Evolutionary conservation across 1,140 invertebrate species (phyloP), one percentile per base, ranked within the genome.

Genomic region (Oreohelix idahoensis): DNA sequence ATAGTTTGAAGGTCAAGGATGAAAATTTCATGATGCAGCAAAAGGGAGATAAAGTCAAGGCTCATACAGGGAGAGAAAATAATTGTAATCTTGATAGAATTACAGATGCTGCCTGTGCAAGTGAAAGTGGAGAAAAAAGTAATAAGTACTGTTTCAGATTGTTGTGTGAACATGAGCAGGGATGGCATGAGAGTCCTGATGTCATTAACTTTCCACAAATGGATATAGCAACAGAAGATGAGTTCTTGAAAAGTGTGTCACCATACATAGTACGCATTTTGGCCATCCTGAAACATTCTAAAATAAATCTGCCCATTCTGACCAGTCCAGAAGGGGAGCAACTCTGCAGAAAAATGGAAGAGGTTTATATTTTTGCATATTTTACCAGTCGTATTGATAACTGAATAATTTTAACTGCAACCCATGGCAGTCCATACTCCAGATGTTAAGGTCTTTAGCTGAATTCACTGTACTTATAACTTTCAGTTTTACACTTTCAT

Each of bases 91-190:
- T 4, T 63, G 53, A 79, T 10, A 5, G 29, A 35, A 35, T 20
- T n/a, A n/a, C 35, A 35, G 32, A 36, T 53, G 20, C 13, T 39
- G 63, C 20, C 11, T 23, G 8, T 36, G 26, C 10, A 32, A 49
- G 53, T n/a, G 53, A 84, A 38, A 81, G 42, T 74, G 63, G 38
- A 73, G 70, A 77, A 32, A 69, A 75, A 73, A 80, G 73, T 36
- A 45, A n/a, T 74, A 79, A 87, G 58, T 89, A 88, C 77, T 89
- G 89, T 74, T 88, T 87, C 45, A 81, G 84, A 66, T 63, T 89
- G 10, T 78, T 90, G 42, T 90, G 89, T 87, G 89, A 90, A 76
- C 78, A 84, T 84, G 85, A 87, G 83, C 53, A 88, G 88, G 88
- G 88, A 17, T 90, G 89, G 88, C 89, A 90, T 85, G 81, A 84